Base-by-base conservation (phyloP, 2,888 invertebrate genomes). In the Prostheceraeus crozeri region DNA sequence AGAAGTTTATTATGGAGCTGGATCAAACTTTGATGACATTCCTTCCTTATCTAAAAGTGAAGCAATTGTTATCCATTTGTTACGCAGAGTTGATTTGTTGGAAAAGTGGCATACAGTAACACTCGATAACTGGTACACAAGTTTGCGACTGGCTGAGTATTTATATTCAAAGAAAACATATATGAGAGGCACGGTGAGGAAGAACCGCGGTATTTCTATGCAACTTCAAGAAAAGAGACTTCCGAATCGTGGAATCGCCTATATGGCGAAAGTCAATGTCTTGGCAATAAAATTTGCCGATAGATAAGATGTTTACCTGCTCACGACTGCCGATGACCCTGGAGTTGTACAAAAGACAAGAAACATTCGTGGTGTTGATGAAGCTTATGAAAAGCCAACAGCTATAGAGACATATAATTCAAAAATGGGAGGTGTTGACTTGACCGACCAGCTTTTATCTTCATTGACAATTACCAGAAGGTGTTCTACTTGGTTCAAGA, bases 341-440 rank as follows among this genome's bases (percentile, higher is more conserved):
- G 27, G 48, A 25, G 4, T 6, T 11, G 16, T 48, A 4, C 48
- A 48, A 48, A 48, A 48, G 27, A 25, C n/a, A 19, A 48, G 48
- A 16, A 4, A 19, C 14, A 25, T 19, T 4, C 25, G 14, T 11
- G 48, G 48, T 4, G 4, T 28, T 8, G 48, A 16, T 19, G 27
- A 4, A 6, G 23, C 28, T 19, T 48, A 23, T 23, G 6, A 48
- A 16, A 48, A 48, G 21, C 48, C 48, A 11, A 11, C 6, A 6
- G 23, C 3, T 28, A 48, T 48, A 11, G 25, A 48, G 14, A 25
- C 48, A 8, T 10, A 48, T 48, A 48, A 48, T 30, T 6, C 25
- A 6, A 30, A 48, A 11, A 48, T 48, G 48, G 48, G 48, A 28
- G 48, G 48, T 25, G 48, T 48, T 25, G 48, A 48, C 48, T 30